Evolutionary conservation across 2,888 invertebrate species (phyloP), one percentile per base, ranked within the genome.

Genomic region (Ochlodes sylvanus): DNA sequence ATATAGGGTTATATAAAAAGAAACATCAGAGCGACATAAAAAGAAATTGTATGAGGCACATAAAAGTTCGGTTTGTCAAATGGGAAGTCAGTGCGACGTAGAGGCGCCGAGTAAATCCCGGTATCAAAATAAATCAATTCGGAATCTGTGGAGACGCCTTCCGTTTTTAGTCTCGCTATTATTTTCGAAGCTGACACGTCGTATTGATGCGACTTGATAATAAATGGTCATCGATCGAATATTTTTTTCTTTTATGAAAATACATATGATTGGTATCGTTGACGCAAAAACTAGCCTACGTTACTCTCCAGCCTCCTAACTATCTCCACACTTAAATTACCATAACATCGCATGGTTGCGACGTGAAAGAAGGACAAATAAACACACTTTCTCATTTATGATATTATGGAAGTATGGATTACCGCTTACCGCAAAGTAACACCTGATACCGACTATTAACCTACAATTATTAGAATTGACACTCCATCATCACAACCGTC

Each of bases 81-180:
- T 91, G 91, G 89, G 91, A 92, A 89, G 78, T 79, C 80, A 80
- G 77, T 66, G 75, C 69, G 74, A 74, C 70, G 72, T 71, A 74
- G 78, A 77, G 52, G 80, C 80, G 80, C 79, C 80, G 76, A 79
- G 81, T 80, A 86, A 89, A 89, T 85, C 90, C 90, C 77, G 77
- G 91, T 91, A 90, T 92, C 91, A 90, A 88, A 89, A 92, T 92
- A 92, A 92, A 92, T 92, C 93, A 93, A 92, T 92, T 47, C 17
- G 34, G n/a, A 47, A 62, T 21, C 1, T 17, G 38, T 68, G 41
- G 68, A 67, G 67, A 19, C 61, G 19, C 55, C 42, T 66, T 44
- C 2, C 27, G 27, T 61, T n/a, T 61, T 58, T 44, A 44, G 44
- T 44, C 52, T 27, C 14, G 27, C 14, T 14, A 14, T 27, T 27